phyloP scores from a whole-genome alignment of 2,797 vertebrate genomes.

The Kryptolebias ocellatus region DNA sequence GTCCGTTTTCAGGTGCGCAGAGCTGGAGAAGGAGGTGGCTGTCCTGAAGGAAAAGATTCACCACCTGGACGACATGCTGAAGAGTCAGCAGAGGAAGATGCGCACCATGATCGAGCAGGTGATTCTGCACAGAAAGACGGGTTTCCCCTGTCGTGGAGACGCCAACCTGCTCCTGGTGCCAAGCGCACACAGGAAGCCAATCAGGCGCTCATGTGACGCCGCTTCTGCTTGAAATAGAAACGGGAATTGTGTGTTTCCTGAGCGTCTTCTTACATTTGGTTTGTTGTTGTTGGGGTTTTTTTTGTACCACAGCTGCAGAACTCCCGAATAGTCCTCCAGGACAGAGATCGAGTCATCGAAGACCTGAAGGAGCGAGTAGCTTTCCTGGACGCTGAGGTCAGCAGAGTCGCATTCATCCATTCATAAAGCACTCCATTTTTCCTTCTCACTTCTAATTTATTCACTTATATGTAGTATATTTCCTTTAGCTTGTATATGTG shows the following conservation, averaged over 20 bases:
- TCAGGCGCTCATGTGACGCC: slow-evolving; percentile 52
- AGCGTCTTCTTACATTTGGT: neutral
- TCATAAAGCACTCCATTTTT: too few species aligned
- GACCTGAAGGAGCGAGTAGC: slow-evolving; percentile 91
- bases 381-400: slow-evolving; percentile 93
- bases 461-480: too few species aligned
- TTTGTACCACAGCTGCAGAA: slow-evolving; percentile 88
- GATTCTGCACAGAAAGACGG: slow-evolving; percentile 15
- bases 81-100: slow-evolving; percentile 94
- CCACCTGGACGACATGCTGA: slow-evolving; percentile 94
- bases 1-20: slow-evolving; percentile 74
- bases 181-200: slow-evolving; percentile 42
- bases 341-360: slow-evolving; percentile 85
- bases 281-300: slow-evolving; percentile 34
- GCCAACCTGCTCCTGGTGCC: neutral
- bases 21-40: slow-evolving; percentile 87
- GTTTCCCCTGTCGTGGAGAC: neutral
- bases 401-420: slow-evolving; percentile 6
- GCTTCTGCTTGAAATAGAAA: slow-evolving; percentile 20
- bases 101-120: slow-evolving; percentile 98
- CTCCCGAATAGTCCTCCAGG: slow-evolving; percentile 86
- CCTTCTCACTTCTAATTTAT: too few species aligned
- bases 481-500: too few species aligned
- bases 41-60: slow-evolving; percentile 90
- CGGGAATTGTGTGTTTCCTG: slow-evolving; percentile 1